A percentile compares a stretch with the other conserved stretches of the same genome.
Evolutionary conservation across 1,140 invertebrate species (phyloP).

Genomic region (Scaptomyza hsui): DNA sequence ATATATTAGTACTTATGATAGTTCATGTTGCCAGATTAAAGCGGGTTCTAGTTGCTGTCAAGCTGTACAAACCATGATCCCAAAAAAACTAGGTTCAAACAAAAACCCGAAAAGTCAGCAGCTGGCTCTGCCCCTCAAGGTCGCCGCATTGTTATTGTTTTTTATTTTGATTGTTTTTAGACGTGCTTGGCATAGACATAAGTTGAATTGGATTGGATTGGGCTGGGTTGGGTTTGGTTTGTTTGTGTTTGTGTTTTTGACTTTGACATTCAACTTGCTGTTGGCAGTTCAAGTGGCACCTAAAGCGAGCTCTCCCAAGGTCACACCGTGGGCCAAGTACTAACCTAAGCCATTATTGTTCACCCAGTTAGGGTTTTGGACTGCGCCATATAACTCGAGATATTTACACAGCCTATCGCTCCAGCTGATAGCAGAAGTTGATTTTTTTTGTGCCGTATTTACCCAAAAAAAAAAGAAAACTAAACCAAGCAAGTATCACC

Average conservation of each 20-base stretch:
- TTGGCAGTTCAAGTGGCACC: conserved; percentile 49
- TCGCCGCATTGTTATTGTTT: conserved; percentile 28
- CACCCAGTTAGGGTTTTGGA: conserved; percentile 35
- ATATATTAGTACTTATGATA: not conserved
- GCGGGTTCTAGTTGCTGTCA: conserved; percentile 14
- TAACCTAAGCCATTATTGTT: conserved; percentile 50
- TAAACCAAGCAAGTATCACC: conserved; percentile 37
- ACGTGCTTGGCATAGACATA: conserved; percentile 49
- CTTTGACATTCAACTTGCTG: conserved; percentile 54
- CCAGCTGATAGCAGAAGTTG: conserved; percentile 9
- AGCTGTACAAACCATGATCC: conserved; percentile 30
- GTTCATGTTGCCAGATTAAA: conserved; percentile 35
- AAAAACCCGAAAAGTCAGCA: conserved; percentile 22
- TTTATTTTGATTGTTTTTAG: conserved; percentile 19
- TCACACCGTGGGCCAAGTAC: conserved; percentile 20
- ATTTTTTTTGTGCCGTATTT: not conserved
- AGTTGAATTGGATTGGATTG: conserved; percentile 1
- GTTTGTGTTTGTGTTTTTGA: conserved; percentile 8
- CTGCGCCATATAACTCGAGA: conserved; percentile 15
- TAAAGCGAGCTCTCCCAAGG: conserved; percentile 30
- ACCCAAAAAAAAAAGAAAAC: not conserved
- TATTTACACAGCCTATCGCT: conserved; percentile 52
- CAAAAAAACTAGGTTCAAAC: conserved; percentile 31
- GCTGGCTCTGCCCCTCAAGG: conserved; percentile 35
- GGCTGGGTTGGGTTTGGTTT: not conserved